Percentiles rank a stretch among this genome's conserved stretches.
phyloP scores from a whole-genome alignment of 2,888 invertebrate species.

The Spodoptera exigua region DNA sequence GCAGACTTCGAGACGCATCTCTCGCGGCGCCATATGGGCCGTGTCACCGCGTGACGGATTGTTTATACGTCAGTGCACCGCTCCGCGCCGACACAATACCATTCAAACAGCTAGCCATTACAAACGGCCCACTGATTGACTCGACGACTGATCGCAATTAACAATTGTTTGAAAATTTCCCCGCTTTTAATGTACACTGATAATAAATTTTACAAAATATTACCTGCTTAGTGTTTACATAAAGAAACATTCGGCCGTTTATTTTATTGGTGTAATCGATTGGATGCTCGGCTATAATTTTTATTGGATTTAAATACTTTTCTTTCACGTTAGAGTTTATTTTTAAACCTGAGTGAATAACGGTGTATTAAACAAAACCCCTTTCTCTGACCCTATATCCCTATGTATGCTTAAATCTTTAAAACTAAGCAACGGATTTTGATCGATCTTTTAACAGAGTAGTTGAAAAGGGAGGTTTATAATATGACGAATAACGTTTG shows the following conservation, averaged over 20 bases:
- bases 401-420: background rate
- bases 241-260: conserved; percentile 2
- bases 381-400: background rate
- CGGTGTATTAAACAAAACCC: too few relatives aligned
- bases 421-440: too few relatives aligned
- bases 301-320: conserved; percentile 8
- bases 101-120: conserved; percentile 28
- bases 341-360: too few relatives aligned
- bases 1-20: background rate
- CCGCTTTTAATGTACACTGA: conserved; percentile 15
- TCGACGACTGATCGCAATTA: conserved; percentile 48
- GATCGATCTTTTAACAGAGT: too few relatives aligned
- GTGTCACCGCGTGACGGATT: conserved; percentile 32
- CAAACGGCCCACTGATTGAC: conserved; percentile 37
- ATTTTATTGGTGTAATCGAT: background rate
- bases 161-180: conserved; percentile 43
- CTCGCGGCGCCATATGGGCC: conserved; percentile 31
- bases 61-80: conserved; percentile 44
- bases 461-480: too few relatives aligned
- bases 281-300: background rate
- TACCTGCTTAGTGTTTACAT: conserved; percentile 22
- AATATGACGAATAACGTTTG: too few relatives aligned
- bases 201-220: conserved; percentile 28
- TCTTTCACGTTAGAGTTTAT: background rate
- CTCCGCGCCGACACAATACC: conserved; percentile 36